These are phyloP conservation scores for Metridium senile DNA, from an alignment of 92 coral and sea anemone genomes.

Conservation along the genomic window DNA sequence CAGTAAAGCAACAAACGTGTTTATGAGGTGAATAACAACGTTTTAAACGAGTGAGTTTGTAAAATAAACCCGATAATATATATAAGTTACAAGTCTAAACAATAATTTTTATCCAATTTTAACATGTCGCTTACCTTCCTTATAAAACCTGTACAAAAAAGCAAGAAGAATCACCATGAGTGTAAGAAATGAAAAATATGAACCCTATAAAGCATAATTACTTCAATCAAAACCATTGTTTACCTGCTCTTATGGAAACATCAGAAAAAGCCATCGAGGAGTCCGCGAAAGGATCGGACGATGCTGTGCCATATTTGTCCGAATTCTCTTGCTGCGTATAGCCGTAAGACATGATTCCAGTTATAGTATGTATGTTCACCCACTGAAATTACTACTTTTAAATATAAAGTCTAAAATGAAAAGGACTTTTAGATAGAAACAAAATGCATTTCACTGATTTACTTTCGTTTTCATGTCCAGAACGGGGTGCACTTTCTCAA, in stretches of 20 bases:
- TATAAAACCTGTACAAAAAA: constrained; percentile 78
- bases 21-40: no score
- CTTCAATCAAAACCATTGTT: neutral
- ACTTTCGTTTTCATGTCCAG: neutral
- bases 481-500: neutral
- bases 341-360: constrained; percentile 21
- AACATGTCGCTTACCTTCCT: constrained; percentile 76
- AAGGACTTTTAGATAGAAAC: neutral
- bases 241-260: constrained; percentile 91
- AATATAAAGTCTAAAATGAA: neutral
- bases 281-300: constrained; percentile 52
- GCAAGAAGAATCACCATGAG: constrained; percentile 9
- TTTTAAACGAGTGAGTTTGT: no score
- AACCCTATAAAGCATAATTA: neutral
- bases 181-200: neutral
- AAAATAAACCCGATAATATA: no score
- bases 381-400: neutral
- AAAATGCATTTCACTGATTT: neutral
- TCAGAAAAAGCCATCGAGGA: constrained; percentile 87
- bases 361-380: neutral
- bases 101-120: no score
- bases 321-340: constrained; percentile 50
- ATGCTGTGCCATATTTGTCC: constrained; percentile 67
- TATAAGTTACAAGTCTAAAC: no score
- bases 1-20: no score